Evolutionary conservation across 2,797 vertebrate species (phyloP).

Genomic region (Melanotaenia nigrans): DNA sequence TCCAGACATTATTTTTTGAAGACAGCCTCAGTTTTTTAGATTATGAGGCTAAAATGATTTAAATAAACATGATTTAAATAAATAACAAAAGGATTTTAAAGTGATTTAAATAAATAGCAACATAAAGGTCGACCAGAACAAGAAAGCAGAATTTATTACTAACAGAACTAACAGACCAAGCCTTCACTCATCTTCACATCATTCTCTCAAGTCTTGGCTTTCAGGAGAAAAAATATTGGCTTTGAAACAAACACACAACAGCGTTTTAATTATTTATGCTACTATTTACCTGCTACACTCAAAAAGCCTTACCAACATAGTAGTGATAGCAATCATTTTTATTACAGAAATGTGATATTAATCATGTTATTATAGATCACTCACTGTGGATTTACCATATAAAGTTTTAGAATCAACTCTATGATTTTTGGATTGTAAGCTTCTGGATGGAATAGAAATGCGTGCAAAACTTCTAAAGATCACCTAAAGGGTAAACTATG

Average conservation of each 20-base stretch:
- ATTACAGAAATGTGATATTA: too few relatives aligned
- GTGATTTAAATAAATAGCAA: too few relatives aligned
- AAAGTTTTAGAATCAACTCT: not conserved
- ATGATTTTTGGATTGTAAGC: not conserved
- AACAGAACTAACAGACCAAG: not conserved
- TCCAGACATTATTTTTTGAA: not conserved
- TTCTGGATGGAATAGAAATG: not conserved
- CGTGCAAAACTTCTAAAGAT: not conserved
- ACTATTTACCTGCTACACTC: too few relatives aligned
- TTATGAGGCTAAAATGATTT: not conserved
- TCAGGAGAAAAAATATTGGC: not conserved
- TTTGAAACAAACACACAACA: too few relatives aligned
- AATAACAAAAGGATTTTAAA: too few relatives aligned
- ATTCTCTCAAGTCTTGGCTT: not conserved
- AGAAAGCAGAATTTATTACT: too few relatives aligned
- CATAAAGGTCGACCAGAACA: too few relatives aligned
- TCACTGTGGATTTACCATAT: too few relatives aligned
- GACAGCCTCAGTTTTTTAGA: not conserved
- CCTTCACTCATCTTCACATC: not conserved
- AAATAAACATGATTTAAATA: not conserved
- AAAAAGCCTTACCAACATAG: too few relatives aligned
- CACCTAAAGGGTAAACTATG: not conserved
- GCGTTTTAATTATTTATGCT: too few relatives aligned
- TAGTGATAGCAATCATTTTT: too few relatives aligned
- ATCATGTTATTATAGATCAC: too few relatives aligned